Evolutionary conservation across 2,888 invertebrate species (phyloP).

Genomic region (Eledona agricola): DNA sequence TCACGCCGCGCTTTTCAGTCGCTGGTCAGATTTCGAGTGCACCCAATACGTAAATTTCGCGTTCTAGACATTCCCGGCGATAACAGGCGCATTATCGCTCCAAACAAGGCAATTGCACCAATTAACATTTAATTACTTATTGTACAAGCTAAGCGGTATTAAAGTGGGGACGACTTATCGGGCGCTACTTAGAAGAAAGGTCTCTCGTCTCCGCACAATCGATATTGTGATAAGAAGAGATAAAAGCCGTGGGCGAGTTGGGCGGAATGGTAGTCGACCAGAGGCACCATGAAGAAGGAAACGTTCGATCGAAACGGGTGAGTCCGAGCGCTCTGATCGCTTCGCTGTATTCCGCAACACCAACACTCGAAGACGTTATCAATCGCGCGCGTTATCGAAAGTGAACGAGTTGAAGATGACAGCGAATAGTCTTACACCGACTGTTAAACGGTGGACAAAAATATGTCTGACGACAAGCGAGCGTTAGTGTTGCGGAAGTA

Average conservation of each 20-base stretch:
- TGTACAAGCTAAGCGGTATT: not conserved
- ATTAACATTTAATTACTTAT: constrained; percentile 9
- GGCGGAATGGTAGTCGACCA: constrained; percentile 16
- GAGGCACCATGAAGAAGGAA: constrained; percentile 8
- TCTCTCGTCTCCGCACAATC: not conserved
- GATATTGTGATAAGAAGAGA: constrained; percentile 19
- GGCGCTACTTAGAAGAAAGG: constrained; percentile 9
- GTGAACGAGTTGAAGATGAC: constrained; percentile 10
- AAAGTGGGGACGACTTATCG: constrained; percentile 8
- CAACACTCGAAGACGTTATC: constrained; percentile 16
- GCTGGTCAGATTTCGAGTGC: too few relatives aligned
- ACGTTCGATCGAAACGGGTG: constrained; percentile 1
- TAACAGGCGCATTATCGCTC: too few relatives aligned
- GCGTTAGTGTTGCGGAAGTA: constrained; percentile 24
- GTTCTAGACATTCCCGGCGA: too few relatives aligned
- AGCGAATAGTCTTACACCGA: too few relatives aligned
- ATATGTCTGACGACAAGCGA: constrained; percentile 24
- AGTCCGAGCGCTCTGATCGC: constrained; percentile 6
- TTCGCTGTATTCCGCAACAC: constrained; percentile 4
- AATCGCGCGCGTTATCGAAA: constrained; percentile 13
- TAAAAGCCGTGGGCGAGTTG: constrained; percentile 7
- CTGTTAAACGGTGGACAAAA: too few relatives aligned
- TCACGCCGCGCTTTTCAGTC: too few relatives aligned
- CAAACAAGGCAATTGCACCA: too few relatives aligned
- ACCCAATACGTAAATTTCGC: too few relatives aligned